Conservation (phyloP, 1,140 invertebrate genomes). For the Mactra quadrangularis region DNA sequence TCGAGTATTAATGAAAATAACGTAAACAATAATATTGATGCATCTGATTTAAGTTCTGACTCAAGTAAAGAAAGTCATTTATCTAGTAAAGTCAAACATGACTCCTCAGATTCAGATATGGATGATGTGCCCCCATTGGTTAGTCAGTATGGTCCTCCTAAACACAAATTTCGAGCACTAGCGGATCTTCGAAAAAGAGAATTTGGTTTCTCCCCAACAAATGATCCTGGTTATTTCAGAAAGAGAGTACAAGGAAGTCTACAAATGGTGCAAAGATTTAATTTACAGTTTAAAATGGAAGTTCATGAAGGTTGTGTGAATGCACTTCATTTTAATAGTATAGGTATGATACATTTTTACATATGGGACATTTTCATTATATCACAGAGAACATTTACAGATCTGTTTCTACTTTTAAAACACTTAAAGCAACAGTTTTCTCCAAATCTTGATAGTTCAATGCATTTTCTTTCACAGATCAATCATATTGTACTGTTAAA, state of each 20-base stretch:
- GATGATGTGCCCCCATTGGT: constrained; percentile 48
- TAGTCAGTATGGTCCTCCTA: constrained; percentile 86
- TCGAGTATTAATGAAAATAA: constrained; percentile 8
- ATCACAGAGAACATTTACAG: too few relatives aligned
- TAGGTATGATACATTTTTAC: constrained; percentile 73
- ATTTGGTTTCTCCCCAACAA: constrained; percentile 70
- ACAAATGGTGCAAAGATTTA: constrained; percentile 91
- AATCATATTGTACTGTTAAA: too few relatives aligned
- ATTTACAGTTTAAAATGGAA: constrained; percentile 91
- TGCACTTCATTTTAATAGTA: constrained; percentile 93
- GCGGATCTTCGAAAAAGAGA: constrained; percentile 81
- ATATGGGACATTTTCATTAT: too few relatives aligned
- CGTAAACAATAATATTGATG: constrained; percentile 12
- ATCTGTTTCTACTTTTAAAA: too few relatives aligned
- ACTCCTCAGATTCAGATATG: constrained; percentile 47
- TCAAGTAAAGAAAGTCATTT: constrained; percentile 42
- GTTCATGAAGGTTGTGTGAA: constrained; percentile 96
- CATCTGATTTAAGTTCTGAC: constrained; percentile 38
- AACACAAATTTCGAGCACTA: constrained; percentile 88
- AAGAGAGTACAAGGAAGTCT: constrained; percentile 92
- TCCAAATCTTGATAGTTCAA: too few relatives aligned
- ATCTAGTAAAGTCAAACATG: constrained; percentile 9
- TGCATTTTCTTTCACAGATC: too few relatives aligned
- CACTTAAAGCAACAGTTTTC: too few relatives aligned
- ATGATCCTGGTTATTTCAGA: constrained; percentile 86